phyloP scores from a whole-genome alignment of 2,888 invertebrate genomes.

The Drosophila prostipennis region DNA sequence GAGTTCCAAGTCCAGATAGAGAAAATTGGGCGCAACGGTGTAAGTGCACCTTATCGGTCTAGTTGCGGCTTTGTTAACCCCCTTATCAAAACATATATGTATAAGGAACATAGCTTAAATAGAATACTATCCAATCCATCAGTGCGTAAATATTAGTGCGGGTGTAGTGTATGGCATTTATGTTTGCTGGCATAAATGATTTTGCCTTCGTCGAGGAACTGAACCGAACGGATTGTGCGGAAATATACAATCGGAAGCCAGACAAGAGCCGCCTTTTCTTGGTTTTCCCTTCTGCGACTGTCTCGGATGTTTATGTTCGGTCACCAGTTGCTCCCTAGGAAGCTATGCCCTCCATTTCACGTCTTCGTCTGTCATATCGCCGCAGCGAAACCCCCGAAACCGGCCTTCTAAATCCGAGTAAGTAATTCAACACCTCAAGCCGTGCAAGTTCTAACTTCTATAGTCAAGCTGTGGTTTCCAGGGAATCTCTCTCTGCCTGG shows the following conservation, averaged over 20 bases:
- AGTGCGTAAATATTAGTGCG: neutral
- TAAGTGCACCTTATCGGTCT: conserved; percentile 15
- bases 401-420: conserved; percentile 66
- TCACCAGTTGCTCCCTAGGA: conserved; percentile 42
- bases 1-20: neutral
- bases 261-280: conserved; percentile 30
- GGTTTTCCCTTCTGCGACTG: conserved; percentile 4
- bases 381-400: conserved; percentile 59
- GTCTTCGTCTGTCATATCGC: conserved; percentile 39
- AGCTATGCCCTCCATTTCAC: conserved; percentile 43
- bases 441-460: neutral
- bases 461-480: neutral
- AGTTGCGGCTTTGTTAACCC: conserved; percentile 18
- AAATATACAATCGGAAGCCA: conserved; percentile 23
- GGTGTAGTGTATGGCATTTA: neutral
- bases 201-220: neutral
- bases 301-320: conserved; percentile 30
- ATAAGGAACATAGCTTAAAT: no score
- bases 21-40: neutral
- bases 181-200: conserved; percentile 33
- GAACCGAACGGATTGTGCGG: conserved; percentile 17
- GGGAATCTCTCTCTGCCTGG: neutral
- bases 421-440: conserved; percentile 49
- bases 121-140: neutral
- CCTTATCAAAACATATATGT: conserved; percentile 21